A percentile compares a stretch with the other conserved stretches of the same genome.
phyloP scores from a whole-genome alignment of 2,888 invertebrate species.

The Leptothorax acervorum region DNA sequence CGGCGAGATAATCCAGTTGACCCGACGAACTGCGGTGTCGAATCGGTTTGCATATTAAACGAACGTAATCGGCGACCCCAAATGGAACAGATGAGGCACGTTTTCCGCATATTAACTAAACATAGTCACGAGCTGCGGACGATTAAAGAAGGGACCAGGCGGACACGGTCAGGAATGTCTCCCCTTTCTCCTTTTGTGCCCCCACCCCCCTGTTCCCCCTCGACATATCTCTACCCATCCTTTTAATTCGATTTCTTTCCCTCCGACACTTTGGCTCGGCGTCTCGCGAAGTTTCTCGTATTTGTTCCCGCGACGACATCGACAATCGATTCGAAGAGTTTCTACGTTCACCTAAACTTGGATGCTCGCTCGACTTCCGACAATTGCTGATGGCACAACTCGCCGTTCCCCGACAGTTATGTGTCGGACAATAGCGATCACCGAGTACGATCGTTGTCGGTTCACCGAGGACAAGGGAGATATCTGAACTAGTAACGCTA shows the following conservation, averaged over 20 bases:
- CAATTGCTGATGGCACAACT: constrained; percentile 52
- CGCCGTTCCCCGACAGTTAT: constrained; percentile 44
- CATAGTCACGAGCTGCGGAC: constrained; percentile 54
- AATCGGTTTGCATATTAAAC: constrained; percentile 75
- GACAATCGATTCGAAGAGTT: constrained; percentile 70
- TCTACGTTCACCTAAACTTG: constrained; percentile 53
- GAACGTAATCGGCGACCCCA: constrained; percentile 63
- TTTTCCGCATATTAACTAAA: constrained; percentile 71
- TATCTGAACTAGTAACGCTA: constrained; percentile 34
- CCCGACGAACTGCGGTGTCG: constrained; percentile 57
- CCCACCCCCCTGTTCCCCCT: not conserved
- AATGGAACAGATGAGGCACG: constrained; percentile 70
- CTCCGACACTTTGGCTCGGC: constrained; percentile 43
- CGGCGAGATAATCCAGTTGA: constrained; percentile 65
- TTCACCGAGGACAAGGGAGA: constrained; percentile 47
- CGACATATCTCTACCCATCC: not conserved
- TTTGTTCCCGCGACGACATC: constrained; percentile 65
- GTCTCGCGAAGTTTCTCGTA: constrained; percentile 55
- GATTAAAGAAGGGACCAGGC: constrained; percentile 19
- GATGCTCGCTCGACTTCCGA: constrained; percentile 46
- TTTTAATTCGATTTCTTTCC: constrained; percentile 71
- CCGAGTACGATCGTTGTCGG: constrained; percentile 46
- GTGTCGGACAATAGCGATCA: constrained; percentile 55
- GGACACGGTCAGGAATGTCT: not conserved
- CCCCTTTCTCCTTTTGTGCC: not conserved